Evolutionary conservation across 2,797 vertebrate genomes (phyloP), one percentile per base, ranked within the genome.

Genomic region (Peromyscus nudipes): DNA sequence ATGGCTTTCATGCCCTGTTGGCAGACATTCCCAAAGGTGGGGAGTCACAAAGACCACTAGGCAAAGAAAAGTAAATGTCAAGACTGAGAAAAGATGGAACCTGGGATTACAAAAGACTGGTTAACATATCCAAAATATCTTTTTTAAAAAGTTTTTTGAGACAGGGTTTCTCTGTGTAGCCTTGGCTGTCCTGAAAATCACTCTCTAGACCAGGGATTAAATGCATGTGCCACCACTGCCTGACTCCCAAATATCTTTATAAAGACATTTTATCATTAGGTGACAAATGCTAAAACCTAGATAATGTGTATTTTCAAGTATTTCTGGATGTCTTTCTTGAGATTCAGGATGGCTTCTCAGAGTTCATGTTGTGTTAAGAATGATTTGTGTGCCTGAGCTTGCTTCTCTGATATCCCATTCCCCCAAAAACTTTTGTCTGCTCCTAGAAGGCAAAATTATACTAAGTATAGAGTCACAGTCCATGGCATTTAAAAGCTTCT

Each of bases 401-500:
- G 81, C 25, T 27, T 96, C 13, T 37, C 9, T 82, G 29, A 25
- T 46, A 65, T 1, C 69, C 1, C 0, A 52, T 75, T 60, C 86
- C 1, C 23, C 2, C 60, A 2, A 67, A 16, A 87, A 14, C 31
- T 52, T 85, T 85, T 94, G 14, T 2, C 10, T 80, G 11, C 17
- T 95, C 27, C 71, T 89, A 23, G 64, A 86, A 96, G 92, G 71
- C 25, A 97, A 29, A 81, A 57, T 88, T 79, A 27, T 64, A 46
- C 60, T 92, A 92, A 96, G 92, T 94, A 90, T 75, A 93, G 69
- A 34, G 1, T 34, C 29, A 7, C 27, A 27, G 2, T 79, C 34
- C 64, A 95, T 6, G 64, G 34, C 9, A 80, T 89, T 55, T 95
- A 94, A 86, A 96, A 94, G 90, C 88, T 92, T 37, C 67, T n/a